These are phyloP conservation scores for Maniola hyperantus DNA, from an alignment of 2,888 invertebrate species.

Conservation along the genomic window DNA sequence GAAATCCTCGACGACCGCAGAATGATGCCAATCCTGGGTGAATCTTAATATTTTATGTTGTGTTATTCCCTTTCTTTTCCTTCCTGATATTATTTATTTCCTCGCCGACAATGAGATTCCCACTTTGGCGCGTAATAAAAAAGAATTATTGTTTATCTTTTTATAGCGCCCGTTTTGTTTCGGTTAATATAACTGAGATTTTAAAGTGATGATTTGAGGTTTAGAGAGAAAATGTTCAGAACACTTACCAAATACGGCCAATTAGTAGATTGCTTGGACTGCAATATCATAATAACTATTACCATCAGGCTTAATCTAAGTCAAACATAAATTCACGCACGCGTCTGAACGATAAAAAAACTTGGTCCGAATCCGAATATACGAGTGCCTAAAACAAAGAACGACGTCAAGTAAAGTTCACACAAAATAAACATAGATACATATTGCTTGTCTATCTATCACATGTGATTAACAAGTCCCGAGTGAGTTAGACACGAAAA, in stretches of 20 bases:
- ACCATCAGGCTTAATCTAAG: too few relatives aligned
- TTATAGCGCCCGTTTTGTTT: conserved; percentile 77
- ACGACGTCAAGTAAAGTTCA: conserved; percentile 9
- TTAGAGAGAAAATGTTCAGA: background rate
- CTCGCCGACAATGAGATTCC: conserved; percentile 81
- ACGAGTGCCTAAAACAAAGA: background rate
- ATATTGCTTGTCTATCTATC: conserved; percentile 37
- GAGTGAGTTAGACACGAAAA: conserved; percentile 56
- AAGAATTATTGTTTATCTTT: conserved; percentile 82
- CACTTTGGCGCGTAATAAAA: conserved; percentile 82
- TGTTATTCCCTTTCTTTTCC: conserved; percentile 80
- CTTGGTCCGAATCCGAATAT: background rate
- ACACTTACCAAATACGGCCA: background rate
- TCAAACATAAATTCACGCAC: too few relatives aligned
- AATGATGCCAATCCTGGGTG: conserved; percentile 81
- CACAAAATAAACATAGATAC: conserved; percentile 29
- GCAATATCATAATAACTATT: too few relatives aligned
- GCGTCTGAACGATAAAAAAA: background rate
- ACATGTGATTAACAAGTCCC: conserved; percentile 77
- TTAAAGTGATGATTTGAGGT: conserved; percentile 62
- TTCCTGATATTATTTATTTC: conserved; percentile 80
- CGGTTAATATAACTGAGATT: conserved; percentile 72
- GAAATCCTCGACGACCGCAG: conserved; percentile 75
- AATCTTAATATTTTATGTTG: conserved; percentile 83
- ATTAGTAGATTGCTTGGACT: background rate